These are phyloP conservation scores for Petrolisthes cinctipes DNA, from an alignment of 2,888 invertebrate species.

Conservation along the genomic window DNA sequence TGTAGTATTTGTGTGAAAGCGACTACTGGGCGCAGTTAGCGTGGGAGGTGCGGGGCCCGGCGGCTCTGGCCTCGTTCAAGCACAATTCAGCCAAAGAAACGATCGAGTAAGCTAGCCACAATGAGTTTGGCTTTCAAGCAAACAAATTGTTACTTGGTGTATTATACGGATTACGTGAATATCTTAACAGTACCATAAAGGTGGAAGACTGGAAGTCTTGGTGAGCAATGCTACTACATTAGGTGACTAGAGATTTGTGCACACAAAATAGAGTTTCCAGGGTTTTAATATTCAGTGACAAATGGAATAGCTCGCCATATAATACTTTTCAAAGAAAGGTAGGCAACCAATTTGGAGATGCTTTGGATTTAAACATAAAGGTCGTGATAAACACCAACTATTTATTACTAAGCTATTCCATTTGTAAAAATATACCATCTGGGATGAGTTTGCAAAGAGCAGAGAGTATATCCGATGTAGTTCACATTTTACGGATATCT, in stretches of 20 bases:
- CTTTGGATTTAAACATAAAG: too few relatives aligned
- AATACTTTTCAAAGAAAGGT: not conserved
- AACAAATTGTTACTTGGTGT: constrained; percentile 36
- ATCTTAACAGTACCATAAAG: constrained; percentile 16
- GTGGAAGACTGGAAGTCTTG: constrained; percentile 22
- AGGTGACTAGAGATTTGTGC: constrained; percentile 40
- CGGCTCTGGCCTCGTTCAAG: constrained; percentile 17
- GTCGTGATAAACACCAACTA: too few relatives aligned
- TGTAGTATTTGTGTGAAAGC: constrained; percentile 24
- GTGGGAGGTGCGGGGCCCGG: constrained; percentile 19
- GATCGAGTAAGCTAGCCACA: constrained; percentile 39
- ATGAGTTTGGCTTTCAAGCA: constrained; percentile 30
- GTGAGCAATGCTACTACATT: constrained; percentile 7
- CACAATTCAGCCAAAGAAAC: constrained; percentile 37
- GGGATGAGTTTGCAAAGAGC: not conserved
- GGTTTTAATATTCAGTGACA: not conserved
- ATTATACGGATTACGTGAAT: constrained; percentile 22
- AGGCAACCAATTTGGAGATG: too few relatives aligned
- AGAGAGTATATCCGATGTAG: constrained; percentile 22
- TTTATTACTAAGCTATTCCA: too few relatives aligned
- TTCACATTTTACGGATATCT: constrained; percentile 21
- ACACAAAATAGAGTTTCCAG: not conserved
- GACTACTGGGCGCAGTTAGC: constrained; percentile 45
- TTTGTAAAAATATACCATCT: too few relatives aligned
- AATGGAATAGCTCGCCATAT: not conserved